Percentiles rank a stretch among this genome's conserved stretches.
Conservation (phyloP, 2,888 invertebrate genomes). For the Thera britannica region DNA sequence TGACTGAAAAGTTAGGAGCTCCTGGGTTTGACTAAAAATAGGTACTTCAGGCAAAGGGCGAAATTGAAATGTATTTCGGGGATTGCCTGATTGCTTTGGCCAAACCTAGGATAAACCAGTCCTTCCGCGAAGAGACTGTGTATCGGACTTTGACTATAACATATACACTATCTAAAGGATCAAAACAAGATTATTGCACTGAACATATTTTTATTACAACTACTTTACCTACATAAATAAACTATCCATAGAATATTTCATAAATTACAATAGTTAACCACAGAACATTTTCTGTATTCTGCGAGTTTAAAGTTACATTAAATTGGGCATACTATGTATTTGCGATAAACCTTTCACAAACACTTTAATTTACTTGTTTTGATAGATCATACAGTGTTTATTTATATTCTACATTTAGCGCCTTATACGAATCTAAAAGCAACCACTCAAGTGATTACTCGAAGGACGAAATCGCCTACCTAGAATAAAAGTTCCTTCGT, state of each 20-base stretch:
- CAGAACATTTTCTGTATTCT: too few relatives aligned
- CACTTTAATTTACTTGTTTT: conserved; percentile 50
- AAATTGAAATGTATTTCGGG: too few relatives aligned
- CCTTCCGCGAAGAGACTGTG: too few relatives aligned
- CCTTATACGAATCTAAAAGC: conserved; percentile 18
- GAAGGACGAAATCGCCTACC: too few relatives aligned
- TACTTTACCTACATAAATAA: background rate
- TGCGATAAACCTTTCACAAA: conserved; percentile 44
- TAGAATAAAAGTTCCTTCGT: too few relatives aligned
- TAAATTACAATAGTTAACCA: conserved; percentile 14
- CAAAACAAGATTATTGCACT: background rate
- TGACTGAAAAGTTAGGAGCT: too few relatives aligned
- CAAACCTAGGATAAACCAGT: too few relatives aligned
- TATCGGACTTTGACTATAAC: too few relatives aligned
- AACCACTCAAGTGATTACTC: background rate
- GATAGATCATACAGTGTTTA: conserved; percentile 30
- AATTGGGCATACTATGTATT: conserved; percentile 55
- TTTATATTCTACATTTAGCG: background rate
- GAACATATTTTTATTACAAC: background rate
- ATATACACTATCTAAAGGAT: too few relatives aligned
- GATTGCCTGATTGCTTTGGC: too few relatives aligned
- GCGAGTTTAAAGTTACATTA: conserved; percentile 38
- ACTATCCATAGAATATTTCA: background rate
- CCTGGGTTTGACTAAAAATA: too few relatives aligned
- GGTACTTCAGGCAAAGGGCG: too few relatives aligned